Evolutionary conservation across 2,888 invertebrate genomes (phyloP), one percentile per base, ranked within the genome.

Genomic region (Macrophya annulata): DNA sequence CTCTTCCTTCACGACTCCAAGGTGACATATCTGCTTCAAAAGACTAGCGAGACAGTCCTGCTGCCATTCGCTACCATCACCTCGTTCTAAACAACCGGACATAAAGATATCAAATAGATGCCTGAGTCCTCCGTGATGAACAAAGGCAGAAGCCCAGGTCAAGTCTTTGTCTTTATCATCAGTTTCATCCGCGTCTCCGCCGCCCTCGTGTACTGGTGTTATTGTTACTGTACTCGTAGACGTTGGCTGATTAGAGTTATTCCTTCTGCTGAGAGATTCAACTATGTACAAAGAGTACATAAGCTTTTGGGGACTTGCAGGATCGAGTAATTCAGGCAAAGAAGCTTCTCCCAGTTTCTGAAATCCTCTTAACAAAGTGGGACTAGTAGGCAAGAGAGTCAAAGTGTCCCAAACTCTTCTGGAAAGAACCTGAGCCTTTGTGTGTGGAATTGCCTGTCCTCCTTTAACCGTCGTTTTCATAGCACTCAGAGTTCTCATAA

Each of bases 211-310:
- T 1, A 84, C 51, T 74, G 88, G 88, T 0, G 87, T 86, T 5
- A 88, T 86, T 0, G 88, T 85, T 0, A 89, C 88, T 1, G 86
- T 84, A 1, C 86, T 86, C 4, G 88, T 81, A 3, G 89, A 86
- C 1, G 89, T 87, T 31, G 48, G 76, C 37, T 89, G 85, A 84
- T 86, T 85, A n/a, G 86, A 87, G 6, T 89, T 86, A 62, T 86
- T 90, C 21, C 90, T 89, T 86, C 94, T 94, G 87, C 95, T 95
- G 40, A 97, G 93, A 59, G 96, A 96, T 92, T 98, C 98, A 0
- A 99, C 97, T 88, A 99, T 98, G 93, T 98, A 98, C 86, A 99
- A 94, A 0, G 98, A 98, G 92, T 99, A 99, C 98, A 99, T 98
- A 84, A 99, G 95, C 92, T 98, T 98, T 93, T 99, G 99, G 0